These are phyloP conservation scores for Pyrocephalus nanus DNA, from an alignment of 2,797 vertebrate genomes.

Conservation along the genomic window DNA sequence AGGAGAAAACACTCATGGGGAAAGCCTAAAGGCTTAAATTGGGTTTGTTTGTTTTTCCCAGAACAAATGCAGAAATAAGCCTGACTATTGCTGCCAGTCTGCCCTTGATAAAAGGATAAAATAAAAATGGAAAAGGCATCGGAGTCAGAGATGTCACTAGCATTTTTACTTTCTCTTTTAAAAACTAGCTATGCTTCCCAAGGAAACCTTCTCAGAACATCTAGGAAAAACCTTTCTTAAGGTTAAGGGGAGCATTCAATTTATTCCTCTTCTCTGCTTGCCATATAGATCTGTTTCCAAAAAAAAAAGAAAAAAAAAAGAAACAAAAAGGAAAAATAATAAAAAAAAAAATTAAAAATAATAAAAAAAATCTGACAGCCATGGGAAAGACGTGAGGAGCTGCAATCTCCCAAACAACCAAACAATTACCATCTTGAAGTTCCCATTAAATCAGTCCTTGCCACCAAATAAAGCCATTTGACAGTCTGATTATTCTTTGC, in stretches of 20 bases:
- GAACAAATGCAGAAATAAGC: not conserved
- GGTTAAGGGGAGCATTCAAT: not conserved
- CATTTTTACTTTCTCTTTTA: not conserved
- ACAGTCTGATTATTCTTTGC: not conserved
- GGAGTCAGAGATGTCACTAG: not conserved
- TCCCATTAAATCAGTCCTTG: not conserved
- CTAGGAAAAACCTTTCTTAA: not conserved
- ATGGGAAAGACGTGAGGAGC: not conserved
- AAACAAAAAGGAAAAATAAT: not conserved
- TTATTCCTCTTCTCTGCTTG: not conserved
- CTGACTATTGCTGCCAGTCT: not conserved
- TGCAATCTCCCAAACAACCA: not conserved
- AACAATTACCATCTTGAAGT: not conserved
- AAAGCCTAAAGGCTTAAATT: not conserved
- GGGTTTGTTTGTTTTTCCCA: not conserved
- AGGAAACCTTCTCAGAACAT: not conserved
- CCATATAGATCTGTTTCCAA: not conserved
- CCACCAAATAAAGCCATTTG: not conserved
- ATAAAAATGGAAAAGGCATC: not conserved
- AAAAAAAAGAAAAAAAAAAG: not conserved
- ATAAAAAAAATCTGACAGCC: not conserved
- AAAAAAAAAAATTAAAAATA: no score
- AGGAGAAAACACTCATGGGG: not conserved
- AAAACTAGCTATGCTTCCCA: not conserved
- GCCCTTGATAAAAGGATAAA: not conserved